These are phyloP conservation scores for Tapirus indicus DNA, from an alignment of 2,797 vertebrate species.

Conservation along the genomic window DNA sequence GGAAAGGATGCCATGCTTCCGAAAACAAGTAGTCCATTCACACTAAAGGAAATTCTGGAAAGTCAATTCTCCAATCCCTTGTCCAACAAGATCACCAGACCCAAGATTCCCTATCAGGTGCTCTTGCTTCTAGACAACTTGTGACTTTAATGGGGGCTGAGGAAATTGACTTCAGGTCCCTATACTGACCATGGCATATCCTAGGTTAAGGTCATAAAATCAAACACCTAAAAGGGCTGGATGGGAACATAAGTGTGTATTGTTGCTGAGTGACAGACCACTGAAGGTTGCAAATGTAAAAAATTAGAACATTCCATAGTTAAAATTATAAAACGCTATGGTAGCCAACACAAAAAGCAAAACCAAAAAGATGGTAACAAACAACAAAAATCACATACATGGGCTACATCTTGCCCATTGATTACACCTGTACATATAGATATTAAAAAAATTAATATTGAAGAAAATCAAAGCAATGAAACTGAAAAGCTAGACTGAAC, in stretches of 20 bases:
- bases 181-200: not conserved
- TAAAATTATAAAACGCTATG: not conserved
- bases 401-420: not conserved
- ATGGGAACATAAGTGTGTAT: no score
- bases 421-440: not conserved
- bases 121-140: no score
- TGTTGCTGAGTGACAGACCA: no score
- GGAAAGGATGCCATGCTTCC: no score
- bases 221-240: no score
- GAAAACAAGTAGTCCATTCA: not conserved
- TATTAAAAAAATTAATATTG: not conserved
- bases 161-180: not conserved
- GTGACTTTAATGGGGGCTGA: not conserved
- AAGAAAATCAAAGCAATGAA: not conserved
- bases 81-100: not conserved
- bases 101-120: not conserved
- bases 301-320: not conserved
- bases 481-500: not conserved
- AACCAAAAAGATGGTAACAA: not conserved
- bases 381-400: not conserved
- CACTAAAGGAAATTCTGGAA: not conserved
- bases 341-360: not conserved
- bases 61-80: not conserved
- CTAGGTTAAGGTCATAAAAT: not conserved
- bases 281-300: not conserved